Conservation (phyloP, 2,888 invertebrate genomes). For the Drosophila mimica region DNA sequence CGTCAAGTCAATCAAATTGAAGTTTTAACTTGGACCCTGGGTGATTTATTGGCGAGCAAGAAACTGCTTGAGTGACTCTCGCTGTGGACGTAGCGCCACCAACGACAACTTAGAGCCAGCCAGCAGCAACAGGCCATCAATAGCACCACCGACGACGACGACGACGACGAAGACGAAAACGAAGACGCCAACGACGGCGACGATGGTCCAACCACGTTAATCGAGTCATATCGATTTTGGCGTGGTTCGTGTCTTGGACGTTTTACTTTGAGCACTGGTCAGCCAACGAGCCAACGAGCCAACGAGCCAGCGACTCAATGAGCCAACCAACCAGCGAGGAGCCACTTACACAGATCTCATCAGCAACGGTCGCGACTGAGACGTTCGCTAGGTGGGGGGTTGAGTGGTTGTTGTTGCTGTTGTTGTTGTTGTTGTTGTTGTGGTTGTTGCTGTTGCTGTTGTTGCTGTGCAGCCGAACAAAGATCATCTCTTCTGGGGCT, state of each 20-base stretch:
- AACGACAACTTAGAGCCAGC: constrained; percentile 57
- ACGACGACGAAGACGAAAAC: constrained; percentile 23
- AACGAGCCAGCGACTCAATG: too few relatives aligned
- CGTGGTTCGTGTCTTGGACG: constrained; percentile 77
- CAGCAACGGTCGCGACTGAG: constrained; percentile 49
- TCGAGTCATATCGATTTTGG: constrained; percentile 81
- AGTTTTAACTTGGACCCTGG: neutral
- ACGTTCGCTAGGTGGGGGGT: constrained; percentile 1
- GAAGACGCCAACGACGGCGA: constrained; percentile 21
- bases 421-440: neutral
- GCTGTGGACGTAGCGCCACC: constrained; percentile 63
- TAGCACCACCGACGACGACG: constrained; percentile 69
- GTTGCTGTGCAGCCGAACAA: constrained; percentile 21
- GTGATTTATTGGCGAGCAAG: neutral
- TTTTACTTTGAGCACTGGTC: constrained; percentile 60
- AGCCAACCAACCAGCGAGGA: constrained; percentile 55
- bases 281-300: constrained; percentile 10
- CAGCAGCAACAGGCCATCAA: constrained; percentile 66
- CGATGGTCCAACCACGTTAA: constrained; percentile 67
- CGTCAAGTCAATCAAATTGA: neutral
- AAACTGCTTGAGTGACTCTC: constrained; percentile 26
- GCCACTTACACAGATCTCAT: constrained; percentile 70
- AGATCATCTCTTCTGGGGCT: constrained; percentile 20
- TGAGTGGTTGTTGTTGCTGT: constrained; percentile 7
- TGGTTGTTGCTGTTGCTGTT: constrained; percentile 5